Conservation (phyloP, 2,888 invertebrate species). For the Stenurella melanura region DNA sequence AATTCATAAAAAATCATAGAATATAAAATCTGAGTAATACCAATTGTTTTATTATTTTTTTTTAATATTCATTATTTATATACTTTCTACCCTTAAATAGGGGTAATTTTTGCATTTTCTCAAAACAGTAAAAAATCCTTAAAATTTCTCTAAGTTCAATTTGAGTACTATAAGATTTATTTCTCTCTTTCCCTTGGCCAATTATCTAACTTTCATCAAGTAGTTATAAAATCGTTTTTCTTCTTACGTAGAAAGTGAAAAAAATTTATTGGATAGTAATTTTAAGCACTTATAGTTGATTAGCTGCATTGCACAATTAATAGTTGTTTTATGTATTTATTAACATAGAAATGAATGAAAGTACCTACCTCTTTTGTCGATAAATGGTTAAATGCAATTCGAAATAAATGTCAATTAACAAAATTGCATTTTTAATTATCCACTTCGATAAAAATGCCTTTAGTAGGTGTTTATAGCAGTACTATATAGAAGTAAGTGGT, state of each 20-base stretch:
- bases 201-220: not conserved
- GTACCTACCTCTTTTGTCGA: constrained; percentile 3
- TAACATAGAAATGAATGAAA: constrained; percentile 21
- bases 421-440: constrained; percentile 19
- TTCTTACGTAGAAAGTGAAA: not conserved
- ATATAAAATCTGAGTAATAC: too few relatives aligned
- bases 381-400: constrained; percentile 21
- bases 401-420: constrained; percentile 20
- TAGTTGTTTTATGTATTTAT: constrained; percentile 16
- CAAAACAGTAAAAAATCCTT: too few relatives aligned
- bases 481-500: constrained; percentile 5
- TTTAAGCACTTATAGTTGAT: not conserved
- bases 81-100: too few relatives aligned
- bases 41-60: too few relatives aligned
- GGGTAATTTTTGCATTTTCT: too few relatives aligned
- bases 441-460: constrained; percentile 24
- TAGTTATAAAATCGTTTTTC: not conserved
- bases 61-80: too few relatives aligned
- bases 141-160: too few relatives aligned
- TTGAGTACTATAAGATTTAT: too few relatives aligned
- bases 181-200: too few relatives aligned
- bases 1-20: too few relatives aligned
- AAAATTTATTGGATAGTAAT: not conserved
- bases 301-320: constrained; percentile 8
- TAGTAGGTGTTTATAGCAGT: constrained; percentile 17